Evolutionary conservation across 1,140 invertebrate species (phyloP), one percentile per base, ranked within the genome.

Genomic region (Solen grandis): DNA sequence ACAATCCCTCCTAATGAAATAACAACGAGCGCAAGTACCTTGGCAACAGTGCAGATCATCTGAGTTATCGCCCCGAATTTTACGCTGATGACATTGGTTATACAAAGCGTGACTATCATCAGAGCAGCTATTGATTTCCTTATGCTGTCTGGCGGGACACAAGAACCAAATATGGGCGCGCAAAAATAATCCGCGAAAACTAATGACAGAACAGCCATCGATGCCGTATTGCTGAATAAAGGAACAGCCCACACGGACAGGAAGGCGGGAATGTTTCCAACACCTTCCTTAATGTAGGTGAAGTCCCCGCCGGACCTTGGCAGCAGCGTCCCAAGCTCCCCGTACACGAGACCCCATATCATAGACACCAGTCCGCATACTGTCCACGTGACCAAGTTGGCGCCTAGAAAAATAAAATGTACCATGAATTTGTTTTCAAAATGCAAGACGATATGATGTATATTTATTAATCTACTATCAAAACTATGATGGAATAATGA

Each of bases 181-280:
- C 77, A 19, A 2, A 82, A 38, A 72, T 84, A 84, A 22, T 84
- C 52, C n/a, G 80, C 63, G 46, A 76, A 82, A 13, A 68, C 66
- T 14, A 87, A 46, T 36, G 82, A 35, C 14, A 84, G 41, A 57
- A 85, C 62, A 16, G 81, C 77, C 29, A 79, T 55, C 97, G 41
- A 25, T 16, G 55, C 35, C 13, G 97, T 97, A 73, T 97, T 93
- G 59, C 99, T 97, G 85, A 86, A 66, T 16, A 86, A 33, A 0
- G 57, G 52, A 19, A 79, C 41, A n/a, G 70, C 29, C 82, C 78
- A 86, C n/a, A 78, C 46, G 5, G 60, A 35, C 14, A 86, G 50
- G 65, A 88, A 88, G 16, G 83, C 83, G 14, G 81, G 62, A 14
- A 70, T 14, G 8, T 29, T 10, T 31, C 86, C 84, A 29, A 82